Percentiles rank a stretch among this genome's conserved stretches.
Conservation (phyloP, 1,140 invertebrate species). For the Hetaerina americana region DNA sequence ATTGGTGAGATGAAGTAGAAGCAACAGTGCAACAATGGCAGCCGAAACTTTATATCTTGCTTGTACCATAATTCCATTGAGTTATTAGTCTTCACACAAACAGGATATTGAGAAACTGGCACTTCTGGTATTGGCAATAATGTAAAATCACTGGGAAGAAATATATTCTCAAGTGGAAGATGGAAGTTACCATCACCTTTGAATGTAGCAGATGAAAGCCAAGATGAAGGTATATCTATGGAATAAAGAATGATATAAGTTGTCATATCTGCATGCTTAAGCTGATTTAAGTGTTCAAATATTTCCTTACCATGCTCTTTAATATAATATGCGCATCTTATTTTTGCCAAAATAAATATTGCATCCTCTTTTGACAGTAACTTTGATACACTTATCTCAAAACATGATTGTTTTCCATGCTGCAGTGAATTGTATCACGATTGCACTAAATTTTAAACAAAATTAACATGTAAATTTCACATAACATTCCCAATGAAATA, state of each 20-base stretch:
- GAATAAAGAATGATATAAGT: background rate
- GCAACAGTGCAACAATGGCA: constrained; percentile 64
- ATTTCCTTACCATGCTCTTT: background rate
- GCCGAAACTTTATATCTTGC: constrained; percentile 67
- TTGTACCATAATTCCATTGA: constrained; percentile 68
- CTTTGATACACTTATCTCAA: no score
- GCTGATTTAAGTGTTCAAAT: no score
- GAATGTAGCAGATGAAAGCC: constrained; percentile 26
- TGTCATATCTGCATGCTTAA: no score
- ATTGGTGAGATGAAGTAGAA: constrained; percentile 60
- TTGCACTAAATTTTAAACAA: no score
- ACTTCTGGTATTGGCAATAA: constrained; percentile 35
- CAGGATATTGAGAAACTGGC: constrained; percentile 1
- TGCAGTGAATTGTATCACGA: no score
- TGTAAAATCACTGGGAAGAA: constrained; percentile 68
- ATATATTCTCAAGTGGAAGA: constrained; percentile 68
- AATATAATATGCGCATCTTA: no score
- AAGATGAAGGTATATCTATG: constrained; percentile 24
- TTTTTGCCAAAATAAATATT: background rate
- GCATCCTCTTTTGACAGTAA: no score
- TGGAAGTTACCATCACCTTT: constrained; percentile 23
- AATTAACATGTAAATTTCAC: no score
- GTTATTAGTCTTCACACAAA: background rate
- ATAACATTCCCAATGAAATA: no score
- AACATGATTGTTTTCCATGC: no score